These are phyloP conservation scores for Cetoscarus ocellatus DNA, from an alignment of 2,797 vertebrate genomes.

Conservation along the genomic window DNA sequence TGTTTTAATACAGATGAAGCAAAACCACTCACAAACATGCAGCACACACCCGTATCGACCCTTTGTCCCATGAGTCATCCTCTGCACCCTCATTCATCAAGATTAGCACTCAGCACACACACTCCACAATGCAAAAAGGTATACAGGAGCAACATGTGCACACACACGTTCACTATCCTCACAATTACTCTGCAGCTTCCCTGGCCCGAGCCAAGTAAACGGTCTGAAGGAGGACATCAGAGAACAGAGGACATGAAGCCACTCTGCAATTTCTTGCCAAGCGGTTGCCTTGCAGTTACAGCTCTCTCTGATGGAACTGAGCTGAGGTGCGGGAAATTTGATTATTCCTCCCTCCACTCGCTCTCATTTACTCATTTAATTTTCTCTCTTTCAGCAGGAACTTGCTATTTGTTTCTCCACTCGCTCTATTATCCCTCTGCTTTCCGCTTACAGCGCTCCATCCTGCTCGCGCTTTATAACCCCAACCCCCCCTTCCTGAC, in stretches of 20 bases:
- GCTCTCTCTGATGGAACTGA: conserved; percentile 45
- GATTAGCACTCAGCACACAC: conserved; percentile 58
- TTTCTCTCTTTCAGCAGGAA: conserved; percentile 55
- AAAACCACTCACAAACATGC: conserved; percentile 19
- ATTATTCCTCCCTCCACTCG: conserved; percentile 53
- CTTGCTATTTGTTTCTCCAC: conserved; percentile 46
- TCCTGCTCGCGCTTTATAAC: conserved; percentile 47
- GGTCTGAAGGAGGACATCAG: conserved; percentile 49
- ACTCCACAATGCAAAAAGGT: conserved; percentile 21
- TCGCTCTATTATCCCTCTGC: conserved; percentile 41
- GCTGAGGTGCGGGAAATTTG: conserved; percentile 61
- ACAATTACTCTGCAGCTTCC: conserved; percentile 61
- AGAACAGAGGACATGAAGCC: conserved; percentile 49
- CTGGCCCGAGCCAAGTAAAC: conserved; percentile 44
- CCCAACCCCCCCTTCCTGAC: conserved; percentile 21
- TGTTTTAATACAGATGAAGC: conserved; percentile 22
- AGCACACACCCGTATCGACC: conserved; percentile 48
- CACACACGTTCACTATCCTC: conserved; percentile 33
- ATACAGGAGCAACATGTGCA: conserved; percentile 8
- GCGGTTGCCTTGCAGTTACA: conserved; percentile 44
- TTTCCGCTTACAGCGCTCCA: conserved; percentile 44
- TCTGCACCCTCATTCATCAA: conserved; percentile 74
- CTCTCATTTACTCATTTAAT: conserved; percentile 59
- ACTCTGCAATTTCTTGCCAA: conserved; percentile 56
- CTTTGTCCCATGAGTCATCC: conserved; percentile 65